A percentile compares a stretch with the other conserved stretches of the same genome.
Evolutionary conservation across 1,140 invertebrate genomes (phyloP).

Genomic region (Anoplophora glabripennis): DNA sequence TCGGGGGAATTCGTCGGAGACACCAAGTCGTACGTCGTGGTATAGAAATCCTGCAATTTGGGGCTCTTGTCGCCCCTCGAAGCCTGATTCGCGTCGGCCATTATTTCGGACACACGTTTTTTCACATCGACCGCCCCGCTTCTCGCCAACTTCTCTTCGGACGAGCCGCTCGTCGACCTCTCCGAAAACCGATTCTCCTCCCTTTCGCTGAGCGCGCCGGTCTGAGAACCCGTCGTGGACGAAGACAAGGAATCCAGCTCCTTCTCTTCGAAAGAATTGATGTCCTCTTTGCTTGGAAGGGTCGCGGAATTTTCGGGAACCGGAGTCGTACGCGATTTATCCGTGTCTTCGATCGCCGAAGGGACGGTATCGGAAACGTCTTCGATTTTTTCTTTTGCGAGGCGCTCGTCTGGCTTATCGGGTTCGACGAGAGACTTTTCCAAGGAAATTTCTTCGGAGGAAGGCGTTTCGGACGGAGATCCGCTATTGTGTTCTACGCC

Average conservation of each 20-base stretch:
- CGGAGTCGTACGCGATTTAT: no score
- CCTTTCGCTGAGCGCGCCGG: background rate
- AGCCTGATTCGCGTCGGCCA: conserved; percentile 32
- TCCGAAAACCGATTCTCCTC: background rate
- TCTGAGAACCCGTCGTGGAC: background rate
- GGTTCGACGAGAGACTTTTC: no score
- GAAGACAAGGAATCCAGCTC: conserved; percentile 15
- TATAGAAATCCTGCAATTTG: conserved; percentile 42
- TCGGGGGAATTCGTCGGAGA: conserved; percentile 39
- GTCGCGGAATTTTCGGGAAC: no score
- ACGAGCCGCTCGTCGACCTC: background rate
- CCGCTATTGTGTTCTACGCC: no score
- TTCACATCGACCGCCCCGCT: conserved; percentile 30
- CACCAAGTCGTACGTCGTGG: conserved; percentile 41
- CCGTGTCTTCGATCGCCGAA: no score
- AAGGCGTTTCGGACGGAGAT: no score
- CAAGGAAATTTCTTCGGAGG: no score
- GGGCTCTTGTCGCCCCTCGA: conserved; percentile 40
- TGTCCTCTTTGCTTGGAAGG: background rate
- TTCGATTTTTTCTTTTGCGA: no score
- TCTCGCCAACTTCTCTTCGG: background rate
- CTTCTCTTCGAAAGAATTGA: conserved; percentile 11
- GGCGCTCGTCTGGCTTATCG: no score
- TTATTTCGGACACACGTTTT: conserved; percentile 43
- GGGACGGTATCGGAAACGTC: no score